Base-by-base conservation (phyloP, 2,797 vertebrate genomes). In the Arctocebus calabarensis region DNA sequence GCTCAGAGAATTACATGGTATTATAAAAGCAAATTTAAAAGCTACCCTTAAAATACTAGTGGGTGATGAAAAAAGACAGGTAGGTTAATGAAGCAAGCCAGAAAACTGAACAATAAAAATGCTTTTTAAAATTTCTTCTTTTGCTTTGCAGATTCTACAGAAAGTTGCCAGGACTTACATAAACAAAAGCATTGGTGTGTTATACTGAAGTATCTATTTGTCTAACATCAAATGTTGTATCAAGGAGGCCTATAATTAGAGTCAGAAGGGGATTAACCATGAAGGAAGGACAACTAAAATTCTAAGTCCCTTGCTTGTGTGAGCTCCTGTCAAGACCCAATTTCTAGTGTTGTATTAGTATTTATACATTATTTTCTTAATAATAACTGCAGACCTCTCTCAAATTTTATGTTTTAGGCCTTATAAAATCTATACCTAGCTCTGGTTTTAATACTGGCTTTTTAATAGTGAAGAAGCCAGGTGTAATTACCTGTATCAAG, bases 181-280 rank as follows among this genome's bases (percentile, higher is more conserved):
- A 92, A 93, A 89, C 43, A 94, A 94, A 57, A 93, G 14, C 52
- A 82, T 11, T 59, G 1, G 25, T 93, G 64, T 61, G 14, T 71
- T 70, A 91, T 32, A 79, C 4, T 84, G 13, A 61, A 19, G 2
- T 57, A 93, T 45, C 32, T 77, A 73, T 86, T 97, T 91, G 45
- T 73, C 34, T 92, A 94, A 78, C 89, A 64, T 48, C 9, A 94
- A 59, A 68, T 55, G 7, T 75, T 52, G 4, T 23, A 82, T 25
- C 37, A 68, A 22, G 37, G 10, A 87, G 16, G 7, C 23, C 57
- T 45, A 71, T 48, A 78, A 82, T 29, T 64, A 62, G 27, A 78
- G 43, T 62, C 29, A 43, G 25, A 83, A 93, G 7, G 7, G 19
- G 7, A 61, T 70, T 86, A 79, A 71, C 17, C 52, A 43, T 7